A percentile compares a stretch with the other conserved stretches of the same genome.
Evolutionary conservation across 2,888 invertebrate species (phyloP).

Genomic region (Prenolepis imparis): DNA sequence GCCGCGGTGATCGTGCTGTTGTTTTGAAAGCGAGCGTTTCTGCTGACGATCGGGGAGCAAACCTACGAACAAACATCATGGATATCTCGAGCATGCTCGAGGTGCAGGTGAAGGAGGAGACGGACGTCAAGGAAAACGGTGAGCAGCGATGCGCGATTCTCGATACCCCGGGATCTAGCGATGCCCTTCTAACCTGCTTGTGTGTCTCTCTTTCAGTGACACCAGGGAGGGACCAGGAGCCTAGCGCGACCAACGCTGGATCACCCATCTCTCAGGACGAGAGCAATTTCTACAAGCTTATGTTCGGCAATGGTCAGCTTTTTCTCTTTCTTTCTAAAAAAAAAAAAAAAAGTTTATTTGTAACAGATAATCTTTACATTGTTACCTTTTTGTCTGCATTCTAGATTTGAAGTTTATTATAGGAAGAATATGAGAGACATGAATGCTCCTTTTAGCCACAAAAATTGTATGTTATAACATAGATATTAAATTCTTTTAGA

Average conservation of each 20-base stretch:
- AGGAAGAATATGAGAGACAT: background rate
- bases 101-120: conserved; percentile 82
- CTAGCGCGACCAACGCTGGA: conserved; percentile 41
- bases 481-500: conserved; percentile 85
- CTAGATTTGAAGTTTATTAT: background rate
- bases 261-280: conserved; percentile 77
- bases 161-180: background rate
- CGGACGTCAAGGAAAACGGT: conserved; percentile 80
- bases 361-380: background rate
- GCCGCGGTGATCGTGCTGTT: conserved; percentile 63
- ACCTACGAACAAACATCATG: conserved; percentile 72
- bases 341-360: background rate
- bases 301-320: conserved; percentile 81
- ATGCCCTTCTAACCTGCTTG: conserved; percentile 60
- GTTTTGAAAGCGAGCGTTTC: conserved; percentile 71
- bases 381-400: background rate
- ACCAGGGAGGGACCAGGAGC: conserved; percentile 57
- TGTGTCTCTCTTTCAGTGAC: conserved; percentile 72
- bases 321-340: background rate
- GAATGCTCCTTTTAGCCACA: background rate
- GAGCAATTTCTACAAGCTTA: conserved; percentile 79
- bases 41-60: background rate
- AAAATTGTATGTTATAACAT: background rate
- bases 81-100: conserved; percentile 84
- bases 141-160: background rate